A percentile compares a stretch with the other conserved stretches of the same genome.
Conservation (phyloP, 2,113 vertebrate species). For the Agapornis roseicollis region DNA sequence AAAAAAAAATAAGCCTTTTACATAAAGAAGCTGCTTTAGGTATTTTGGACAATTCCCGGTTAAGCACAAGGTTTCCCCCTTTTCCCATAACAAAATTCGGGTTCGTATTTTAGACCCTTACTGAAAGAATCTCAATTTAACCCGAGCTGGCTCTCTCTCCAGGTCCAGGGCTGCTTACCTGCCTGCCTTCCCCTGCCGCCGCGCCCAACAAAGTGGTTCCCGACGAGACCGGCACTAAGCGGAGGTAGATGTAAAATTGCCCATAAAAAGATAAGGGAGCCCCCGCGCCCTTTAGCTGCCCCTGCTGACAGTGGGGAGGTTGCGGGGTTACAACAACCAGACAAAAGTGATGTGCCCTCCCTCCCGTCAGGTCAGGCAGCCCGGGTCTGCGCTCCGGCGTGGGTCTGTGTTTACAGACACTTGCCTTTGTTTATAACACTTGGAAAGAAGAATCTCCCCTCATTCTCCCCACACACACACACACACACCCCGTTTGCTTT, state of each 20-base stretch:
- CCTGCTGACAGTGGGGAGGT: conserved; percentile 67
- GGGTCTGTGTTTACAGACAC: conserved; percentile 72
- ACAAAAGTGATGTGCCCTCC: conserved; percentile 78
- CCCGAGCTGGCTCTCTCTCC: background rate
- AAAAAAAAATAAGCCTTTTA: background rate
- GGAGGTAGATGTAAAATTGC: conserved; percentile 27
- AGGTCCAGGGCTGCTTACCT: background rate
- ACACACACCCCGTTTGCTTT: conserved; percentile 40
- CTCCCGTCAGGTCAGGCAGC: conserved; percentile 71
- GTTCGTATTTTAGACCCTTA: background rate
- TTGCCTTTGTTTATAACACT: conserved; percentile 75
- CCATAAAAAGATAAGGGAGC: conserved; percentile 49
- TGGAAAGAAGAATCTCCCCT: background rate
- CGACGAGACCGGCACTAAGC: background rate
- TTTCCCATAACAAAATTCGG: background rate
- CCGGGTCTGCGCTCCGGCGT: conserved; percentile 19
- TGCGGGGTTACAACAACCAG: conserved; percentile 79
- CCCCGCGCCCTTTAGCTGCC: conserved; percentile 14
- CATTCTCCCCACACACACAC: no score
- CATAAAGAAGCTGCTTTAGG: background rate
- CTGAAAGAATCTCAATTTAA: background rate
- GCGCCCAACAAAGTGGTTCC: background rate
- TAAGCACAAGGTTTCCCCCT: background rate
- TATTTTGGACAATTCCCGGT: background rate
- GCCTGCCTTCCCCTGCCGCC: background rate